Conservation (phyloP, 2,797 vertebrate species). For the Melanitta fusca region DNA sequence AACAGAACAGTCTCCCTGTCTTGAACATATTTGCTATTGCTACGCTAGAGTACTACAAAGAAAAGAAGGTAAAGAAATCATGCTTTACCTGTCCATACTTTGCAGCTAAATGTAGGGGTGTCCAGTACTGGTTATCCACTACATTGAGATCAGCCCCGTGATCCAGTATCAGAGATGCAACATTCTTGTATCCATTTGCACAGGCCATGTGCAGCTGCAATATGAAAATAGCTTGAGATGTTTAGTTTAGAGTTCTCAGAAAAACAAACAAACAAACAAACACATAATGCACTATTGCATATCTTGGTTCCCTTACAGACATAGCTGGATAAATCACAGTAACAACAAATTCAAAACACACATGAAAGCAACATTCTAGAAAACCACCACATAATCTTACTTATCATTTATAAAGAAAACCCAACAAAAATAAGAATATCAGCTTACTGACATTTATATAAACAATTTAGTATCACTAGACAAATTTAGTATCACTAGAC, state of each 20-base stretch:
- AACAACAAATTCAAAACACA: background rate
- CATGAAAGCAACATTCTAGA: background rate
- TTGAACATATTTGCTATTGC: background rate
- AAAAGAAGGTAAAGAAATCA: background rate
- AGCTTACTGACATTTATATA: background rate
- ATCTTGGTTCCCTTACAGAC: background rate
- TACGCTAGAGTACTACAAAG: background rate
- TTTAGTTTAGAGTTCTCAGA: background rate
- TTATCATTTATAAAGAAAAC: background rate
- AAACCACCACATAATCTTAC: background rate
- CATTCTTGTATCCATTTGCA: constrained; percentile 91
- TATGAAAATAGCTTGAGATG: background rate
- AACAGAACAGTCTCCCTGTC: background rate
- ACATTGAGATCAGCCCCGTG: constrained; percentile 85
- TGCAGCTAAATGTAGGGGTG: constrained; percentile 92
- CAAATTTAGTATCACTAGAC: too few species aligned
- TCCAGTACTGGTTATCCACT: constrained; percentile 88
- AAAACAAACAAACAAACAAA: too few species aligned
- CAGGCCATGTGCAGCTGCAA: constrained; percentile 91
- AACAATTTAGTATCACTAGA: background rate
- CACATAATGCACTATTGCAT: rapidly evolving
- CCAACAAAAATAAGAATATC: background rate
- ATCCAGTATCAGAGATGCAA: constrained; percentile 86
- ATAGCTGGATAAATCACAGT: background rate
- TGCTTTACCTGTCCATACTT: constrained; percentile 94